Percentiles rank a stretch among this genome's conserved stretches.
Conservation (phyloP, 1,140 invertebrate species). For the Leptinotarsa texana region DNA sequence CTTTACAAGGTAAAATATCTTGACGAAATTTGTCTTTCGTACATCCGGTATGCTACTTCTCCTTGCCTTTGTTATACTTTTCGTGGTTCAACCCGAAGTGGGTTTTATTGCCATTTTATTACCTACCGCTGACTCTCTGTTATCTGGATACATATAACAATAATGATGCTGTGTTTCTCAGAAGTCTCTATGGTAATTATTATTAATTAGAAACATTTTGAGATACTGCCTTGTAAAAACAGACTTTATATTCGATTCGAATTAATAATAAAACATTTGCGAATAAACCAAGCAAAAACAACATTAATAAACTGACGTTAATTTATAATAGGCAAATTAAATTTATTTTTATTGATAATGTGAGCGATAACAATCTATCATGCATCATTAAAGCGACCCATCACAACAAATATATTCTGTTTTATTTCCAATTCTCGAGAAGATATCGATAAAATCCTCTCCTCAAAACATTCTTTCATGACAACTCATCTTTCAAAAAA, state of each 20-base stretch:
- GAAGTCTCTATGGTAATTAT: conserved; percentile 33
- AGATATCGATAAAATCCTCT: neutral
- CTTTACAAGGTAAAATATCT: neutral
- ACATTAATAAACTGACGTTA: neutral
- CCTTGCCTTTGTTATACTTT: conserved; percentile 16
- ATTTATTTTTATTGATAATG: neutral
- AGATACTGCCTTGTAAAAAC: conserved; percentile 17
- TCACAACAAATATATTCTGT: neutral
- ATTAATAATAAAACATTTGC: conserved; percentile 11
- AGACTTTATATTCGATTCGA: conserved; percentile 12
- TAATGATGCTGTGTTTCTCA: conserved; percentile 37
- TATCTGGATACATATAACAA: conserved; percentile 35
- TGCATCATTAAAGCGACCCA: neutral
- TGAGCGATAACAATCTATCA: neutral
- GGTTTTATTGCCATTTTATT: conserved; percentile 38
- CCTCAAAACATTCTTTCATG: neutral
- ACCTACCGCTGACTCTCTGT: conserved; percentile 30
- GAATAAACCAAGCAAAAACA: neutral
- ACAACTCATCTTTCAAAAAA: too few relatives aligned
- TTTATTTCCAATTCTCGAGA: neutral
- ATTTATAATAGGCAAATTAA: conserved; percentile 9
- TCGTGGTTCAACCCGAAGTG: conserved; percentile 18
- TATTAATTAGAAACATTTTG: conserved; percentile 37
- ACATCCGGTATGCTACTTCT: neutral
- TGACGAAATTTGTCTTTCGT: neutral